Evolutionary conservation across 2,888 invertebrate genomes (phyloP), one percentile per base, ranked within the genome.

Genomic region (Holacanthella duospinosa): DNA sequence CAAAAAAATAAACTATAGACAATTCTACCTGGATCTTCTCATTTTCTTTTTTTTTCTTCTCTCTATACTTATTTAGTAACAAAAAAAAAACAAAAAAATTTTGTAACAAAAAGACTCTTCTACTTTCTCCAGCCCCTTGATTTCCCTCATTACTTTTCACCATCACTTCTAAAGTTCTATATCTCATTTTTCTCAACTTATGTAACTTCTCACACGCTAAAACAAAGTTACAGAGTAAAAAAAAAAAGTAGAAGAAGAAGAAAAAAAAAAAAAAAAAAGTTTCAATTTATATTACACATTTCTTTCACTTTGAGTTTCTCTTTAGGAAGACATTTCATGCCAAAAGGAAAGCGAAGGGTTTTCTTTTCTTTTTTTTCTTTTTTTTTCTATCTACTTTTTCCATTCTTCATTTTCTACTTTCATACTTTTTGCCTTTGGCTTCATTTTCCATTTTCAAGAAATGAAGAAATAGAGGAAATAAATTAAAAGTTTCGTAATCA

Each of bases 1-100:
- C n/a, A n/a, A n/a, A n/a, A n/a, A n/a, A n/a, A n/a, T n/a, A n/a
- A n/a, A n/a, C n/a, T n/a, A n/a, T n/a, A n/a, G n/a, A n/a, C n/a
- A n/a, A n/a, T n/a, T n/a, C n/a, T n/a, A n/a, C n/a, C n/a, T n/a
- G n/a, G n/a, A n/a, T n/a, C n/a, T n/a, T n/a, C n/a, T n/a, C n/a
- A n/a, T n/a, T n/a, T n/a, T n/a, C n/a, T n/a, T 64, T 58, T 54
- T 64, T 54, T 57, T 48, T 61, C 26, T 27, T 54, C 25, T 21
- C 56, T n/a, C n/a, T n/a, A n/a, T n/a, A n/a, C n/a, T n/a, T n/a
- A n/a, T n/a, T n/a, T n/a, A n/a, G n/a, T n/a, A n/a, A n/a, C n/a
- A n/a, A n/a, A n/a, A n/a, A n/a, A n/a, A n/a, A n/a, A n/a, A n/a
- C n/a, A n/a, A n/a, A n/a, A n/a, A n/a, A n/a, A n/a, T n/a, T n/a